A percentile compares a stretch with the other conserved stretches of the same genome.
Conservation (phyloP, 2,888 invertebrate species). For the Papilio demoleus region DNA sequence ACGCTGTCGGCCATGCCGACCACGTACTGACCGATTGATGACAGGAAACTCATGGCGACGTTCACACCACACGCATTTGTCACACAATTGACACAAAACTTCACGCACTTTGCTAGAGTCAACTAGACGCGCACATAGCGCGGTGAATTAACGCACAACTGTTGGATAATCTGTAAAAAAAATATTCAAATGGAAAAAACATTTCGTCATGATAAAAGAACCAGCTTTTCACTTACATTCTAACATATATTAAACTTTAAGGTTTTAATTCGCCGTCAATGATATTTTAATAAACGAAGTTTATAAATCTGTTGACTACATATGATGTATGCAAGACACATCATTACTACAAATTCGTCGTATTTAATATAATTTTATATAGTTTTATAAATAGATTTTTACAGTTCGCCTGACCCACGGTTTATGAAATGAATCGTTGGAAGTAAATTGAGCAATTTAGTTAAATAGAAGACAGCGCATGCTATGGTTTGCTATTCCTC, state of each 20-base stretch:
- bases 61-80: slow-evolving; percentile 50
- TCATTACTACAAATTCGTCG: not conserved
- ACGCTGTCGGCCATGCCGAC: slow-evolving; percentile 93
- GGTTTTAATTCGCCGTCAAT: no score
- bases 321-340: not conserved
- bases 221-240: no score
- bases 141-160: not conserved
- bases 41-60: slow-evolving; percentile 91
- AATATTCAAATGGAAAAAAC: not conserved
- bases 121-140: slow-evolving; percentile 4
- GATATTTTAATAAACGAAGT: no score
- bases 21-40: slow-evolving; percentile 93
- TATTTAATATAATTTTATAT: not conserved
- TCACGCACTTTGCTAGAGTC: slow-evolving; percentile 10
- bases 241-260: no score
- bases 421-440: slow-evolving; percentile 10
- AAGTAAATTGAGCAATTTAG: slow-evolving; percentile 29
- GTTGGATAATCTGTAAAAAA: slow-evolving; percentile 24
- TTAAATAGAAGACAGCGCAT: slow-evolving; percentile 10
- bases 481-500: not conserved
- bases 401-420: not conserved
- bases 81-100: slow-evolving; percentile 18
- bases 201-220: not conserved
- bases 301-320: not conserved
- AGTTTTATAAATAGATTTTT: no score